Evolutionary conservation across 2,797 vertebrate species (phyloP).

Genomic region (Cercopithecus hamlyni): DNA sequence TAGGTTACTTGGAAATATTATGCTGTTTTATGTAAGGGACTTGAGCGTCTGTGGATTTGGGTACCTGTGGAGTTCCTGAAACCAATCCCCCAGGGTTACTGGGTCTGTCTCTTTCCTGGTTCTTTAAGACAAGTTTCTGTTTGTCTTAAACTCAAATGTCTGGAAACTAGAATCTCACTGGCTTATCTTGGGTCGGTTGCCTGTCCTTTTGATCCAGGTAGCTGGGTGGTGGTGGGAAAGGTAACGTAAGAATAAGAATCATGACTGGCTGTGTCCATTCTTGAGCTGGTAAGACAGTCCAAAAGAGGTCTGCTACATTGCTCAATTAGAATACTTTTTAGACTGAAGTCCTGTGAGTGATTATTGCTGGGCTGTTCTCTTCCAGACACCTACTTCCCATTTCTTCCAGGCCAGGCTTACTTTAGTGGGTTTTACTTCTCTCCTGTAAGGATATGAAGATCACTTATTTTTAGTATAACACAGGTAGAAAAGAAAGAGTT

Average conservation of each 20-base stretch:
- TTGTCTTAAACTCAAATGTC: constrained; percentile 25
- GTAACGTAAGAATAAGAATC: background rate
- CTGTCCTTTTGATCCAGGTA: background rate
- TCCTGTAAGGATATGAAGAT: background rate
- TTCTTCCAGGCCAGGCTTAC: background rate
- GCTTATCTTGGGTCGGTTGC: background rate
- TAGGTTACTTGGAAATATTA: background rate
- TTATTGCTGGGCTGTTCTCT: background rate
- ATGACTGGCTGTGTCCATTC: background rate
- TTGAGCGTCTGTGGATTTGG: background rate
- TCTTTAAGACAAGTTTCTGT: too few species aligned
- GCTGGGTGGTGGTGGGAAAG: background rate
- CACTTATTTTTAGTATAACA: background rate
- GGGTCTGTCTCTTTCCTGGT: background rate
- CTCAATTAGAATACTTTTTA: background rate
- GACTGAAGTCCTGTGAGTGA: background rate
- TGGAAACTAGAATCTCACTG: background rate
- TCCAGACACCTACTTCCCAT: background rate
- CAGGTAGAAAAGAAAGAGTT: background rate
- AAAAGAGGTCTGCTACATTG: background rate
- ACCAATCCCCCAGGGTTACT: background rate
- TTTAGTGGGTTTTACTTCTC: background rate
- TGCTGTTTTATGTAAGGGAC: background rate
- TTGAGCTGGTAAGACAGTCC: background rate
- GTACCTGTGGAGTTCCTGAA: background rate